phyloP scores from a whole-genome alignment of 2,888 invertebrate genomes.

The Orthosia incerta region DNA sequence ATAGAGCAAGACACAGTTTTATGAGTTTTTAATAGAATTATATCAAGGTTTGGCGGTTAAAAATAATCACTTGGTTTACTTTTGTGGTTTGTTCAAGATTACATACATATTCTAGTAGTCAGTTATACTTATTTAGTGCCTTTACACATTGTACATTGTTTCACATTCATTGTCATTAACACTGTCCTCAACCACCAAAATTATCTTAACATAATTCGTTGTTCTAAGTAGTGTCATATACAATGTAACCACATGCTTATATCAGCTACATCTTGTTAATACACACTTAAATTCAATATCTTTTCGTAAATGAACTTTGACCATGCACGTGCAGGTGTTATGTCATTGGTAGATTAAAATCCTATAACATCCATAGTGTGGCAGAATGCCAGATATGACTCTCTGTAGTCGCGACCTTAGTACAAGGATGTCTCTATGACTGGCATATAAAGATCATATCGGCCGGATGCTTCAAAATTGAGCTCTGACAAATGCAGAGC shows the following conservation, averaged over 20 bases:
- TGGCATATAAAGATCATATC: constrained; percentile 56
- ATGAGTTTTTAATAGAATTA: constrained; percentile 49
- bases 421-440: constrained; percentile 39
- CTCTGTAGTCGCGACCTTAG: constrained; percentile 42
- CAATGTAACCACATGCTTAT: not conserved
- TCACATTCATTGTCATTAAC: too few species aligned
- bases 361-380: constrained; percentile 30
- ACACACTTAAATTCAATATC: constrained; percentile 29
- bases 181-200: not conserved
- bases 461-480: constrained; percentile 43
- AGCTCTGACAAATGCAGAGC: constrained; percentile 44
- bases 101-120: not conserved
- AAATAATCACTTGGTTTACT: constrained; percentile 35
- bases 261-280: constrained; percentile 3
- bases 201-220: not conserved
- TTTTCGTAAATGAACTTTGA: constrained; percentile 34
- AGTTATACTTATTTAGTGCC: too few species aligned
- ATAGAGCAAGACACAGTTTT: constrained; percentile 16
- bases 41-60: constrained; percentile 45
- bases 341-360: constrained; percentile 30
- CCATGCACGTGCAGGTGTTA: constrained; percentile 28
- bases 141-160: too few species aligned
- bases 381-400: constrained; percentile 41
- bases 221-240: not conserved
- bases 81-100: constrained; percentile 34